Percentiles rank a stretch among this genome's conserved stretches.
Conservation (phyloP, 2,888 invertebrate genomes). For the Epinotia demarniana region DNA sequence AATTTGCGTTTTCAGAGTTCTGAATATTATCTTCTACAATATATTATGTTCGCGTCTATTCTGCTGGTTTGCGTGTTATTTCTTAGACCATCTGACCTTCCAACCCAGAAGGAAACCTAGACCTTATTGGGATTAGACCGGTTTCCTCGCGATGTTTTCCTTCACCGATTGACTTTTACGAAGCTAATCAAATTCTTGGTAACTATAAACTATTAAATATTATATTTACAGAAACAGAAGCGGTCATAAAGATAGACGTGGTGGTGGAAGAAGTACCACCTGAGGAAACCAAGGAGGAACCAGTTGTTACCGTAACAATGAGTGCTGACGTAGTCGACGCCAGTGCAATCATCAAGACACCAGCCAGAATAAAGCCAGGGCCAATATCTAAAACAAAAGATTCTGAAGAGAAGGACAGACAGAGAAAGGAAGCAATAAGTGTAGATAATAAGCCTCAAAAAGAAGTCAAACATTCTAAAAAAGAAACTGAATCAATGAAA, state of each 20-base stretch:
- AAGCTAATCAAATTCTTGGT: no score
- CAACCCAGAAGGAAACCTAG: no score
- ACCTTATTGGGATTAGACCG: no score
- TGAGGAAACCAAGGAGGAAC: conserved; percentile 34
- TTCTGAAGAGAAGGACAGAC: conserved; percentile 16
- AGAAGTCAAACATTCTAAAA: not conserved
- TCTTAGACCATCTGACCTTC: no score
- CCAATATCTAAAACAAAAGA: not conserved
- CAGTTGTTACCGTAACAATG: not conserved
- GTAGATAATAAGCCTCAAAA: conserved; percentile 48
- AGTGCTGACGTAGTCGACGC: conserved; percentile 50
- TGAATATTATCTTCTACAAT: no score
- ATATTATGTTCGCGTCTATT: no score
- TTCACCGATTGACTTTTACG: no score
- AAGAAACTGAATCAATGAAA: conserved; percentile 1
- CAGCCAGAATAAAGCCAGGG: not conserved
- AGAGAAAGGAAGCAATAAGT: conserved; percentile 18
- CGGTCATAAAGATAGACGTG: conserved; percentile 42
- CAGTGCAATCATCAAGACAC: not conserved
- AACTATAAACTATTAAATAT: not conserved
- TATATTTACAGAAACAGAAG: not conserved
- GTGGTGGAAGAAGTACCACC: conserved; percentile 43
- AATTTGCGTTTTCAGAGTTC: no score
- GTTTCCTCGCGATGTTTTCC: no score
- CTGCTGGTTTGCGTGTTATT: no score